Conservation (phyloP, 2,888 invertebrate genomes). For the Tubulanus polymorphus region DNA sequence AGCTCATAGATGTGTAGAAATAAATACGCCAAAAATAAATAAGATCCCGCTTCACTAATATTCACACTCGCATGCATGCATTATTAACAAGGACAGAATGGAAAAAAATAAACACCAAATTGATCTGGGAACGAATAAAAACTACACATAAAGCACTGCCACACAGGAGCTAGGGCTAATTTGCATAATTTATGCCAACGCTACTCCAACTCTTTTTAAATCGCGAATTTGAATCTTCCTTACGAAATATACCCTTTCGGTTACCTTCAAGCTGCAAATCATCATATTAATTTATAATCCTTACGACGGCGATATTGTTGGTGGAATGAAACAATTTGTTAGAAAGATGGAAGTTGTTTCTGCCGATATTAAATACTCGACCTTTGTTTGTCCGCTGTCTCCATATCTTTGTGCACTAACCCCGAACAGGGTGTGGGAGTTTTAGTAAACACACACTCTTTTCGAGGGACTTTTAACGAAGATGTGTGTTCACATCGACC, state of each 20-base stretch:
- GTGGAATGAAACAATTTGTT: slow-evolving; percentile 1
- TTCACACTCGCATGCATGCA: too few relatives aligned
- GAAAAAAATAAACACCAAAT: too few relatives aligned
- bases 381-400: slow-evolving; percentile 34
- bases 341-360: not conserved
- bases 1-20: too few relatives aligned
- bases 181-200: slow-evolving; percentile 33
- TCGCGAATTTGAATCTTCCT: not conserved
- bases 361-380: slow-evolving; percentile 26
- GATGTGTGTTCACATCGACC: slow-evolving; percentile 9
- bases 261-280: slow-evolving; percentile 2
- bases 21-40: too few relatives aligned
- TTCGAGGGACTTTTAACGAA: slow-evolving; percentile 32
- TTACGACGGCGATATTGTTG: not conserved
- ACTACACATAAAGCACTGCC: too few relatives aligned
- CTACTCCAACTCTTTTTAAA: not conserved
- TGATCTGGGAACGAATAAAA: too few relatives aligned
- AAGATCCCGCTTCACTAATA: too few relatives aligned
- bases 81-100: too few relatives aligned
- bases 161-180: too few relatives aligned
- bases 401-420: slow-evolving; percentile 25
- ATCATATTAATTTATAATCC: not conserved
- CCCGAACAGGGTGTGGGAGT: slow-evolving; percentile 26
- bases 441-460: slow-evolving; percentile 30
- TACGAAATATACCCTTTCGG: not conserved